Evolutionary conservation across 2,888 invertebrate genomes (phyloP).

Genomic region (Timema podura): DNA sequence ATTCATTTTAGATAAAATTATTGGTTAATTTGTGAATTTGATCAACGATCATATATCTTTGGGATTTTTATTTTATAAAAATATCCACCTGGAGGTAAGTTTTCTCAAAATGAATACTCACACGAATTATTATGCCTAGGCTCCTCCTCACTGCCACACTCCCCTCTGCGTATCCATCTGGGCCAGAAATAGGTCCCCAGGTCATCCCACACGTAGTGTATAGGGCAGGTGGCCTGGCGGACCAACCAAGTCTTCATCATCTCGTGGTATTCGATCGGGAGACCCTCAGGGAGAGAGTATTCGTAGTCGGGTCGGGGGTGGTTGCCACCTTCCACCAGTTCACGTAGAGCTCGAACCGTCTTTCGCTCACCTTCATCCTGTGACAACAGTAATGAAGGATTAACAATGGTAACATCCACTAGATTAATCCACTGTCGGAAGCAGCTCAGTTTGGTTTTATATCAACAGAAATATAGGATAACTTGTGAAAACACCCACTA

Average conservation of each 20-base stretch:
- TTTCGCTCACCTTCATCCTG: constrained; percentile 29
- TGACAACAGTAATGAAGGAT: neutral
- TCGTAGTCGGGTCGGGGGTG: constrained; percentile 26
- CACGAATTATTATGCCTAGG: too few species aligned
- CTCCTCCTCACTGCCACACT: constrained; percentile 37
- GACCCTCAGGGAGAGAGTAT: constrained; percentile 32
- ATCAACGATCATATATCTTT: too few species aligned
- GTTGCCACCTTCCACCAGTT: constrained; percentile 24
- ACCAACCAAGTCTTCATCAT: constrained; percentile 38
- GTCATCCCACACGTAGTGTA: constrained; percentile 49
- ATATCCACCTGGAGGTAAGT: too few species aligned
- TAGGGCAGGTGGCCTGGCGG: constrained; percentile 43
- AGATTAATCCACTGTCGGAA: too few species aligned
- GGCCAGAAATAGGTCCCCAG: constrained; percentile 52
- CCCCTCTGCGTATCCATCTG: constrained; percentile 46
- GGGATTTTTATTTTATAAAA: too few species aligned
- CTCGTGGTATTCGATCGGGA: constrained; percentile 35
- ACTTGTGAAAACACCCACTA: too few species aligned
- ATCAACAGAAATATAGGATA: too few species aligned
- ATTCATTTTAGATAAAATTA: too few species aligned
- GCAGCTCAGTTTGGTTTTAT: too few species aligned
- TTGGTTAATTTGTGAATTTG: too few species aligned
- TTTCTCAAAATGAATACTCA: too few species aligned
- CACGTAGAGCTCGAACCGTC: constrained; percentile 34
- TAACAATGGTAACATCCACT: too few species aligned